A percentile compares a stretch with the other conserved stretches of the same genome.
Evolutionary conservation across 2,113 vertebrate genomes (phyloP).

Genomic region (Lophius piscatorius): DNA sequence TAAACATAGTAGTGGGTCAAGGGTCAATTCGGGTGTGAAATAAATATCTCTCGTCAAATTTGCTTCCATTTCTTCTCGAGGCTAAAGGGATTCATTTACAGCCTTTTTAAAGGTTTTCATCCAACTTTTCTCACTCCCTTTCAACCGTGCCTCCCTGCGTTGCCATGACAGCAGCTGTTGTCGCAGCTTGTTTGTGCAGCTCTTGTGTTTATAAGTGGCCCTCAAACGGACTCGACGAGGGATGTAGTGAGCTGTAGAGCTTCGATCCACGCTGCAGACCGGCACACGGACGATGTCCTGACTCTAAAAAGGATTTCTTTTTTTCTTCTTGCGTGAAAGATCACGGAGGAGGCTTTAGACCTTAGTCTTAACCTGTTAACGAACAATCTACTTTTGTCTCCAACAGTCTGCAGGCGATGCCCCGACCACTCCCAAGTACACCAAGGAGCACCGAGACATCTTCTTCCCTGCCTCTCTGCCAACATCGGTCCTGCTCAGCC

Average conservation of each 20-base stretch:
- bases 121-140: slow-evolving; percentile 60
- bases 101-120: too few relatives aligned
- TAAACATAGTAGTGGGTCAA: too few relatives aligned
- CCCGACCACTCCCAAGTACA: slow-evolving; percentile 91
- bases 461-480: slow-evolving; percentile 86
- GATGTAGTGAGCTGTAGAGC: slow-evolving; percentile 38
- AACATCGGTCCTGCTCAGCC: slow-evolving; percentile 63
- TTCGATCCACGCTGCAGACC: slow-evolving; percentile 27
- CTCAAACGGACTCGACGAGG: slow-evolving; percentile 72
- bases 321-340: too few relatives aligned
- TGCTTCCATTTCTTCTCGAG: too few relatives aligned
- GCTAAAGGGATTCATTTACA: too few relatives aligned
- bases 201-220: slow-evolving; percentile 82
- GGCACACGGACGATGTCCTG: slow-evolving; percentile 3
- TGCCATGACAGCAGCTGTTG: slow-evolving; percentile 87
- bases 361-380: too few relatives aligned
- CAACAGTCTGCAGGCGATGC: slow-evolving; percentile 84
- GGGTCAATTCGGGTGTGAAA: too few relatives aligned
- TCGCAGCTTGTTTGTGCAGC: slow-evolving; percentile 85
- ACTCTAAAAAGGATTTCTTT: too few relatives aligned
- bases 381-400: slow-evolving; percentile 33
- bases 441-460: slow-evolving; percentile 88
- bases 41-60: too few relatives aligned
- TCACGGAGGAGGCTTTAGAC: too few relatives aligned
- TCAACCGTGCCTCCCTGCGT: slow-evolving; percentile 78